Conservation (phyloP, 64 coral and sea anemone genomes). For the Actinia tenebrosa region DNA sequence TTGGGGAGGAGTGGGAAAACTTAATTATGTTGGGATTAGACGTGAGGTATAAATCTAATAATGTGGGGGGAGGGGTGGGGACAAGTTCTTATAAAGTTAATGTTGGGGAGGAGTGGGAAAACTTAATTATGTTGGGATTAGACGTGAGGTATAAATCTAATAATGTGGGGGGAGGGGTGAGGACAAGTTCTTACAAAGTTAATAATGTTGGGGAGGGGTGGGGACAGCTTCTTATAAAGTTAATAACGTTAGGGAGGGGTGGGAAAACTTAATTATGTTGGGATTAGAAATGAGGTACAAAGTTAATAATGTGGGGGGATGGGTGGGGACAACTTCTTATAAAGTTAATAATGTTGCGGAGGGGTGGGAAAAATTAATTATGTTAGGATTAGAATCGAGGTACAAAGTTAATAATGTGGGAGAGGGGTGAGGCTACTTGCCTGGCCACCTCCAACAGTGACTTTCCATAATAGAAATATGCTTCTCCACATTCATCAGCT, state of each 20-base stretch:
- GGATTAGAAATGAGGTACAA: not conserved
- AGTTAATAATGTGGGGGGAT: not conserved
- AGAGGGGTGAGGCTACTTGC: not conserved
- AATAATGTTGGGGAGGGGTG: no score
- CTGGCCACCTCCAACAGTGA: constrained; percentile 75
- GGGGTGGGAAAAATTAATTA: no score
- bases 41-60: not conserved
- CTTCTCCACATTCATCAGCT: constrained; percentile 78
- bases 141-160: not conserved
- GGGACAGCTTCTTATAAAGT: no score
- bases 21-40: no score
- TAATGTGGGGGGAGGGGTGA: not conserved
- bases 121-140: not conserved
- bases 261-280: no score
- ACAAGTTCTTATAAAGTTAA: no score
- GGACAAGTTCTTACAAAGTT: no score
- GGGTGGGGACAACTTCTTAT: not conserved
- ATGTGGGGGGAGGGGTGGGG: not conserved
- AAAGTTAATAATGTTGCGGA: no score
- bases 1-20: no score
- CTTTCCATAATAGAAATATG: constrained; percentile 87
- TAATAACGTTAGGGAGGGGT: no score
- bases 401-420: not conserved
- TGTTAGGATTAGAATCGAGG: not conserved
- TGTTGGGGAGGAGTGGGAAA: no score